Evolutionary conservation across 2,113 vertebrate genomes (phyloP), one percentile per base, ranked within the genome.

Genomic region (Rynchops niger): DNA sequence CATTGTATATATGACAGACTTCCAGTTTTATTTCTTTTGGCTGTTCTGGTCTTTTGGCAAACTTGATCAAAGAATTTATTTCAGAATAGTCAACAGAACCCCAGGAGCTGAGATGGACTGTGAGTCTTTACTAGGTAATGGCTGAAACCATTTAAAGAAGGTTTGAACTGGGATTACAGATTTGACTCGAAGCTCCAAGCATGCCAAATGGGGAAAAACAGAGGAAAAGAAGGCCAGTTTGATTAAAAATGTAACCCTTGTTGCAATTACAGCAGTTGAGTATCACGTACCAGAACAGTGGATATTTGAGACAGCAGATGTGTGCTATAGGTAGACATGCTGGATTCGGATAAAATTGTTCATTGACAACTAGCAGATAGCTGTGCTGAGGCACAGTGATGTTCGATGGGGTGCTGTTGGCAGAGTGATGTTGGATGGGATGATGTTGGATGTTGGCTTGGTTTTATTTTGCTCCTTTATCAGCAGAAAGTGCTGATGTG

Each of bases 1-100:
- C 0, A 1, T 12, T 93, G n/a, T 69, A 29, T 73, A 19, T 79
- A 66, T 77, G 63, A 50, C 43, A 85, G 49, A 65, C 36, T 85
- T 91, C 36, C 8, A 6, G 34, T 53, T 93, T 90, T 95, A 70
- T 82, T 96, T 95, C 73, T 90, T 71, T 83, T 95, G 66, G 62
- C 74, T 70, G 13, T 71, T 66, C 22, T 90, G 40, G 58, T 81
- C 11, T 40, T 85, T 84, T 91, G 78, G 84, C 70, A 96, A 84
- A 56, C 56, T 80, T 8, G 17, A 76, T 95, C 61, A 90, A 91
- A 93, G 30, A 69, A 69, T 88, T 84, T 85, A 23, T 86, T 96
- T 93, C 43, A 63, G 47, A 88, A 86, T 71, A 90, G 43, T 81
- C 70, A 86, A 43, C 47, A 62, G 86, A 94, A 90, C 53, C 43